Evolutionary conservation across 2,888 invertebrate genomes (phyloP).

Genomic region (Amblyjoppa proteus): DNA sequence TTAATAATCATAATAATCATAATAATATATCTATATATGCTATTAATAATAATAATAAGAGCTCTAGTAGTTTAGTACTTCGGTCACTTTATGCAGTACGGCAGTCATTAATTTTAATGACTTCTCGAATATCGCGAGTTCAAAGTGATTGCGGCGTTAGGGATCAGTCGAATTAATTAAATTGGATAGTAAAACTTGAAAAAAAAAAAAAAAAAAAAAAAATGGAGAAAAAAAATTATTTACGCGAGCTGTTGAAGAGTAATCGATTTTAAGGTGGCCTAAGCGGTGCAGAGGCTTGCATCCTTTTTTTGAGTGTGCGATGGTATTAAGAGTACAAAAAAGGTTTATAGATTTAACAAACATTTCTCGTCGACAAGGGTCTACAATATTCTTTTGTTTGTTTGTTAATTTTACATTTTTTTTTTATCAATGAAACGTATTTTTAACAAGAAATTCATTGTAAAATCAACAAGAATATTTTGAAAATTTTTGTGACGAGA

Average conservation of each 20-base stretch:
- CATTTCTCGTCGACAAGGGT: too few relatives aligned
- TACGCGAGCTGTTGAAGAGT: background rate
- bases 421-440: too few relatives aligned
- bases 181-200: background rate
- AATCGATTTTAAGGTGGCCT: background rate
- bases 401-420: too few relatives aligned
- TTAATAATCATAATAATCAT: slow-evolving; percentile 45
- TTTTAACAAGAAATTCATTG: too few relatives aligned
- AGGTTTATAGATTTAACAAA: too few relatives aligned
- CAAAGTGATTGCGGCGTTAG: background rate
- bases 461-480: too few relatives aligned
- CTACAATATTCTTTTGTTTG: too few relatives aligned
- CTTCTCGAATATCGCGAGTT: background rate
- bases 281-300: background rate
- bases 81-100: slow-evolving; percentile 21
- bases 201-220: background rate
- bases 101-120: slow-evolving; percentile 3
- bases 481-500: too few relatives aligned
- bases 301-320: too few relatives aligned
- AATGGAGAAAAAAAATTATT: background rate
- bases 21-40: too few relatives aligned
- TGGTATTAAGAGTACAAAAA: too few relatives aligned
- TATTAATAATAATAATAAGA: slow-evolving; percentile 39
- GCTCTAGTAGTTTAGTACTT: slow-evolving; percentile 21
- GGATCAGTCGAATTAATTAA: background rate